Evolutionary conservation across 2,797 vertebrate species (phyloP).

Genomic region (Erithacus rubecula): DNA sequence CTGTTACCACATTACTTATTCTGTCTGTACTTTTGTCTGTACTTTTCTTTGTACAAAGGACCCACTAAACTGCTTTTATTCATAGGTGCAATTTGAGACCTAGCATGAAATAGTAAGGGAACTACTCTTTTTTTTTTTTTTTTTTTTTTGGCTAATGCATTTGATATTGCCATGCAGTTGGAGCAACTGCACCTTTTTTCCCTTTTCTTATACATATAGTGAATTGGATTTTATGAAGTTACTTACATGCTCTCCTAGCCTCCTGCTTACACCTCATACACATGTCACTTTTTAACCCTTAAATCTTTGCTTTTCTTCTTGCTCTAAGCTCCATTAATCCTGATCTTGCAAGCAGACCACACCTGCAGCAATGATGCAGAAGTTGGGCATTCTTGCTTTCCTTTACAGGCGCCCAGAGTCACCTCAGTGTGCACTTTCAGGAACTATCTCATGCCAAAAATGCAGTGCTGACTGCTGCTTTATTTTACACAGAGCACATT

Average conservation of each 20-base stretch:
- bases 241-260: neutral
- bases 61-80: neutral
- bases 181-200: neutral
- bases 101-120: neutral
- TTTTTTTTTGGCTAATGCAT: neutral
- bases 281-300: neutral
- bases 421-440: neutral
- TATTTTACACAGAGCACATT: neutral
- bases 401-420: neutral
- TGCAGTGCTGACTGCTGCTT: neutral
- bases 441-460: neutral
- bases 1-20: neutral
- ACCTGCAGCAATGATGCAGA: neutral
- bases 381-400: neutral
- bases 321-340: neutral
- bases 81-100: neutral
- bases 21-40: neutral
- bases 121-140: neutral
- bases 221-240: neutral
- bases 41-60: neutral
- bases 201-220: accelerated
- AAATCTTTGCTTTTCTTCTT: neutral
- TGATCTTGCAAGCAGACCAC: neutral
- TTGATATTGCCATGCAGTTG: neutral
- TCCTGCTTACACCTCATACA: neutral